These are phyloP conservation scores for Apostichopus parvimensis DNA, from an alignment of 35 echinoderm and acorn worm genomes.

Conservation along the genomic window DNA sequence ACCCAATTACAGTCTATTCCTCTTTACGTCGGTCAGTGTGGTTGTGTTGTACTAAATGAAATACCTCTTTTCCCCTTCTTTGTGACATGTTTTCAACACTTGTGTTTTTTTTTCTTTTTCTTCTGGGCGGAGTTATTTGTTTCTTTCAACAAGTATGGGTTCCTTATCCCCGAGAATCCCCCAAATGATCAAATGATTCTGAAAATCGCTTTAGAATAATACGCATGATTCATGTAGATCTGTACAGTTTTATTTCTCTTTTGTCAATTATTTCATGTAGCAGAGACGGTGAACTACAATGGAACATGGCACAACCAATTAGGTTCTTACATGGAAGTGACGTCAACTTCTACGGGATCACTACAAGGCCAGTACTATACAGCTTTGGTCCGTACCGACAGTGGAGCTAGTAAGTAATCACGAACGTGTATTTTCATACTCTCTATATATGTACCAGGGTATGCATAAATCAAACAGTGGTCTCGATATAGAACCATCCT, in stretches of 20 bases:
- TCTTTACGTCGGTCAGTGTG: no score
- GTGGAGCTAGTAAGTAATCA: neutral
- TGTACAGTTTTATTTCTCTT: no score
- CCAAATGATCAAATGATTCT: neutral
- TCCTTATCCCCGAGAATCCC: neutral
- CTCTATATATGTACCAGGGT: no score
- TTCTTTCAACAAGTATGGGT: neutral
- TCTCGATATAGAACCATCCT: no score
- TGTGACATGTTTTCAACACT: no score
- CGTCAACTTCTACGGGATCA: neutral
- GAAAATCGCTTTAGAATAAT: neutral
- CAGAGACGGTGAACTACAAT: neutral
- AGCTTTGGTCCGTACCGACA: neutral
- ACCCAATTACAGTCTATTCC: no score
- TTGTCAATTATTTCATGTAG: neutral
- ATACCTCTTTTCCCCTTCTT: no score
- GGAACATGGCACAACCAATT: slow-evolving; percentile 27
- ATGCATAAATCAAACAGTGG: no score
- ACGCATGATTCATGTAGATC: neutral
- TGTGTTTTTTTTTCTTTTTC: no score
- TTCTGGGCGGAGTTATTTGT: no score
- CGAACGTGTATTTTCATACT: no score
- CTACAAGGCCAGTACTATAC: neutral
- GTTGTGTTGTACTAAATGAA: no score
- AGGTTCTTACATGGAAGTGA: neutral